Base-by-base conservation (phyloP, 2,113 vertebrate species). In the Calcarius ornatus region DNA sequence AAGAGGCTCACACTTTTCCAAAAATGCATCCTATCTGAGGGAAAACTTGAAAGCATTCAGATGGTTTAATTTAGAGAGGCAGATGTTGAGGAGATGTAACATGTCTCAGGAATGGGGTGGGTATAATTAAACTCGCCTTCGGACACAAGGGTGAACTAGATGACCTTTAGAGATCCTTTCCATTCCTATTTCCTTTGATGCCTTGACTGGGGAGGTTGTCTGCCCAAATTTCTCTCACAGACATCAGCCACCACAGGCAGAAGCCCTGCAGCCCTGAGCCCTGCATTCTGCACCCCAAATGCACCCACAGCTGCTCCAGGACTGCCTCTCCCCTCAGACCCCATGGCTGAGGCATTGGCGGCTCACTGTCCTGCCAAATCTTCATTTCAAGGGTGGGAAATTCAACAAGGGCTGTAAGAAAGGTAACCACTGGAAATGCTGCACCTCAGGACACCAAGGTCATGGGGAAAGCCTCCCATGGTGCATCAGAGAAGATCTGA, bases 81-180 rank as follows among this genome's bases (percentile, higher is more conserved):
- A 95, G 63, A 81, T 40, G 53, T 65, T 18, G 5, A 93, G 54
- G 27, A 92, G 50, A 81, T 45, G 64, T 51, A 73, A 86, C 24
- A 37, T 88, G 68, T 90, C 90, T 70, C 50, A 70, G 71, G 82
- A 81, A 66, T 5, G 4, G 43, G 3, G 3, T n/a, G 79, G 60
- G 42, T 75, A 81, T 94, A 93, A 97, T 93, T 97, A 97, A 94
- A 88, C 94, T 95, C 5, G 76, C 38, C 86, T 88, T 86, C 0
- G 2, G 92, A 93, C 82, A 90, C 70, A 86, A 88, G 68, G 30
- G 19, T 73, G 56, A 78, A 24, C 21, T 5, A 88, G 79, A 47
- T 83, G 80, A 93, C 88, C 86, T 96, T 83, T 71, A 66, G 68
- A 94, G 72, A 81, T 80, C 42, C 33, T 70, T 86, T 80, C 79